A percentile compares a stretch with the other conserved stretches of the same genome.
These are phyloP conservation scores for Ammodytes marinus DNA, from an alignment of 2,113 vertebrate species.

Conservation along the genomic window DNA sequence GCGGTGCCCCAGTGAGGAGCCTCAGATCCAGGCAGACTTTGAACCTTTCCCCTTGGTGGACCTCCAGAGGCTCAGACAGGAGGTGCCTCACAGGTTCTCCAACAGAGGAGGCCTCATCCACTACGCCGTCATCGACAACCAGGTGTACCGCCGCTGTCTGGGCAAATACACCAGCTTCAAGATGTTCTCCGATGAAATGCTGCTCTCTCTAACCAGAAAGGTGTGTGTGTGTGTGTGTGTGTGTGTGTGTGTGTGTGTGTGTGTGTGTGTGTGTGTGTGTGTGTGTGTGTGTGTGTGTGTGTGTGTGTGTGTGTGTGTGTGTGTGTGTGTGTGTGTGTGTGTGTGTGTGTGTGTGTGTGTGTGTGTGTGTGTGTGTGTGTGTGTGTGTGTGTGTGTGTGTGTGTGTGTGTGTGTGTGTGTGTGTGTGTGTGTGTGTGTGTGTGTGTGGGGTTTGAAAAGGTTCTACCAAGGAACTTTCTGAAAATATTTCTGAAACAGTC, in stretches of 20 bases:
- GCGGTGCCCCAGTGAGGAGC: slow-evolving; percentile 88
- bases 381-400: too few relatives aligned
- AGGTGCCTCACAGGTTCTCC: slow-evolving; percentile 89
- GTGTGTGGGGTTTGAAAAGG: too few relatives aligned
- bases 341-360: too few relatives aligned
- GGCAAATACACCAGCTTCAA: slow-evolving; percentile 98
- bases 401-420: too few relatives aligned
- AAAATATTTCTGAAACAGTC: too few relatives aligned
- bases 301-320: too few relatives aligned
- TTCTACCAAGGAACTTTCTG: too few relatives aligned
- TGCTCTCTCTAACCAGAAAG: slow-evolving; percentile 93
- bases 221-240: slow-evolving; percentile 67
- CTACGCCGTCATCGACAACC: slow-evolving; percentile 90
- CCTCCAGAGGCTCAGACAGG: slow-evolving; percentile 87
- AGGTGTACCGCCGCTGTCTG: slow-evolving; percentile 88
- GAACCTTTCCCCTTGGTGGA: slow-evolving; percentile 87
- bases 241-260: too few relatives aligned
- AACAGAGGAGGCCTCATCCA: slow-evolving; percentile 91
- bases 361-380: too few relatives aligned
- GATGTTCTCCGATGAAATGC: slow-evolving; percentile 96
- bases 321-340: slow-evolving; percentile 68
- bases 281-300: too few relatives aligned
- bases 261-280: too few relatives aligned
- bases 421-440: too few relatives aligned
- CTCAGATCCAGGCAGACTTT: slow-evolving; percentile 90